Base-by-base conservation (phyloP, 2,888 invertebrate species). In the Hirtodrosophila duncani region DNA sequence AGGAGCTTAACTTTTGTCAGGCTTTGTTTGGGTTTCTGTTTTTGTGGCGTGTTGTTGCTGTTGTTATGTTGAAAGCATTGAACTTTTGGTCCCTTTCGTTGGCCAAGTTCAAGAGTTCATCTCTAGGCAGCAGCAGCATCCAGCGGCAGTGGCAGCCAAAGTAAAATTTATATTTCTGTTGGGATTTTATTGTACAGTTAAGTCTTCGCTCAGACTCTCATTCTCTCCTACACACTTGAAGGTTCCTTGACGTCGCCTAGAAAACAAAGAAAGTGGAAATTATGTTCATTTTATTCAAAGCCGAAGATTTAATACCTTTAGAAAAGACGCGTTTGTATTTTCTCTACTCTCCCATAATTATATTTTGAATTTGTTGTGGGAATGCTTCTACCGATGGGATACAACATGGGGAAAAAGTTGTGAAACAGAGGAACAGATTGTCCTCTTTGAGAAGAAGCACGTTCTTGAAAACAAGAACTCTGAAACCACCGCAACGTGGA, bases 31-130 rank as follows among this genome's bases (percentile, higher is more conserved):
- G 46, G 39, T 46, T 23, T 57, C 57, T 52, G 46, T 30, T 36
- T n/a, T 39, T 45, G n/a, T 50, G 33, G 27, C 17, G 18, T 30
- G 13, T 33, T 38, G 33, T 41, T 9, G 13, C 18, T 23, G 38
- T 57, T 36, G 55, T 33, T 62, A 24, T 49, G 45, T 20, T 23
- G 31, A 60, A 70, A 53, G 33, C 79, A 58, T 81, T 81, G 81
- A 75, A 78, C 79, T 63, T 48, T 56, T 48, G 42, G 37, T 21
- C 21, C 48, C 30, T 33, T 33, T 41, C 20, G 61, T 33, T 10
- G 60, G 52, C 59, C 64, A 67, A 78, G 79, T 75, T 75, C 71
- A 78, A 65, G 57, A 70, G 81, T 81, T 75, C 81, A 77, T 29
- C 62, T 51, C 6, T 34, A 14, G 41, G 49, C 31, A 26, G 59